phyloP scores from a whole-genome alignment of 2,113 vertebrate genomes.

The Porphyrio hochstetteri region DNA sequence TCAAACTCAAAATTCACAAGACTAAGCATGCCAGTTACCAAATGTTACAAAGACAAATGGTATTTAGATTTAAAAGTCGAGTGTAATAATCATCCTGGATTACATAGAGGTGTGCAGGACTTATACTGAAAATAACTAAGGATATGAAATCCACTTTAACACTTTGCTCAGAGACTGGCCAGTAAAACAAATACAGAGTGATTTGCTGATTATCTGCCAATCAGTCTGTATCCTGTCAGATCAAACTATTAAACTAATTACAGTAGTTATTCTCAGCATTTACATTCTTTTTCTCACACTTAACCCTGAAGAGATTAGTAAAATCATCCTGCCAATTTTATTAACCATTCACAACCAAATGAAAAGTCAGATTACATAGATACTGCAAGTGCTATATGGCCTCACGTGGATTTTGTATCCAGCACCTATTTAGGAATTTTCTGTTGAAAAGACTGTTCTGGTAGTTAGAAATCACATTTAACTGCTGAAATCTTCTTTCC shows the following conservation, averaged over 20 bases:
- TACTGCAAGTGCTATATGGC: not conserved
- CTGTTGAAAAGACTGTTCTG: not conserved
- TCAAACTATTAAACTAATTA: not conserved
- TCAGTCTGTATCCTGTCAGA: not conserved
- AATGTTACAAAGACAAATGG: not conserved
- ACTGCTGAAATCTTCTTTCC: not conserved
- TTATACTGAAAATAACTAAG: not conserved
- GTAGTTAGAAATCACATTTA: too few relatives aligned
- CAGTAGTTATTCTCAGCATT: not conserved
- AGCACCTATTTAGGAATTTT: not conserved
- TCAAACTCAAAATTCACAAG: not conserved
- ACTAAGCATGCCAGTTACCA: not conserved
- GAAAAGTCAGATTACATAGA: not conserved
- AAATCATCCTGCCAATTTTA: not conserved
- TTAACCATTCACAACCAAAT: not conserved
- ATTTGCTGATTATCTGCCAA: not conserved
- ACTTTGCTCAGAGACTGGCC: not conserved
- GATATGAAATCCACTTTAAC: not conserved
- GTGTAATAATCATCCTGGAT: not conserved
- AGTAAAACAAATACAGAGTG: not conserved
- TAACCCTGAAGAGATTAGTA: not conserved
- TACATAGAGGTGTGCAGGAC: not conserved
- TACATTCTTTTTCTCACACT: not conserved
- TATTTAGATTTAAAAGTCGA: not conserved
- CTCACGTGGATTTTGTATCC: not conserved